These are phyloP conservation scores for Crotophaga sulcirostris DNA, from an alignment of 2,113 vertebrate genomes.

Conservation along the genomic window DNA sequence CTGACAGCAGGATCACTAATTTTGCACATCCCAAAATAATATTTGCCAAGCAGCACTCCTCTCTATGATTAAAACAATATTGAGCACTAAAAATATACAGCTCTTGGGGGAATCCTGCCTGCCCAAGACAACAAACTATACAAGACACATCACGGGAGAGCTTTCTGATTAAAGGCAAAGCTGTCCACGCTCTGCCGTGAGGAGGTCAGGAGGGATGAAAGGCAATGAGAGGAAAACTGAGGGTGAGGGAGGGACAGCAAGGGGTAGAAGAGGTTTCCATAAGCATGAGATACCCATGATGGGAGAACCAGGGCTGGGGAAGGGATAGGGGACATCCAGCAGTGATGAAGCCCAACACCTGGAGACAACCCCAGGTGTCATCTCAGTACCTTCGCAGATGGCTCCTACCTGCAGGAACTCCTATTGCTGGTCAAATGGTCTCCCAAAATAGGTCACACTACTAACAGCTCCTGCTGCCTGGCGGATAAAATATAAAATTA, in stretches of 20 bases:
- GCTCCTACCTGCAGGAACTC: neutral
- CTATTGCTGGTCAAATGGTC: neutral
- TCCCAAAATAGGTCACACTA: neutral
- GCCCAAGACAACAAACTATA: neutral
- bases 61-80: slow-evolving; percentile 21
- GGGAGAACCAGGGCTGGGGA: neutral
- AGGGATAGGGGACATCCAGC: neutral
- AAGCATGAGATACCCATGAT: neutral
- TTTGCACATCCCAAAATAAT: slow-evolving; percentile 6
- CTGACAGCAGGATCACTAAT: neutral
- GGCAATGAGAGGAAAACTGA: fast-evolving
- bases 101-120: slow-evolving; percentile 23
- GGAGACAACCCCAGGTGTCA: neutral
- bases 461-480: neutral
- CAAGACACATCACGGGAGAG: neutral
- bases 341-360: fast-evolving
- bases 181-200: neutral
- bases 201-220: neutral
- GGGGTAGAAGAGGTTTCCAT: neutral
- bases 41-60: neutral
- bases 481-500: neutral
- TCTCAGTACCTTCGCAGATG: neutral
- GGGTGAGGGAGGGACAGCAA: neutral
- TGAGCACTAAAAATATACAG: slow-evolving; percentile 14
- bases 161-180: neutral